These are phyloP conservation scores for Bos taurus DNA, from an alignment of 2,113 vertebrate genomes.

Conservation along the genomic window DNA sequence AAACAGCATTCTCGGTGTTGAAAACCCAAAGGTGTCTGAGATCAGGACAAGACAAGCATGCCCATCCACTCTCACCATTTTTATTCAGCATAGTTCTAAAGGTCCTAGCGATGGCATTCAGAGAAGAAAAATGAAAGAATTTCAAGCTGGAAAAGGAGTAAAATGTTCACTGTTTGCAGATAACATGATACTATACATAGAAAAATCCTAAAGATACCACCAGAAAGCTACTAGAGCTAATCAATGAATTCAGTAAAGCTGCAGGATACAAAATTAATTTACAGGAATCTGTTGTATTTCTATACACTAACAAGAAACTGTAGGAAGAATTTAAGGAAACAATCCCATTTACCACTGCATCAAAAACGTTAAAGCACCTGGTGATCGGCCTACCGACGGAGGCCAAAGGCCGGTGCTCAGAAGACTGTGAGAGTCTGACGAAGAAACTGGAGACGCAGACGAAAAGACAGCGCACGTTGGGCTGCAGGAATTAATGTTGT, in stretches of 20 bases:
- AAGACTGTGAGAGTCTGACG: neutral
- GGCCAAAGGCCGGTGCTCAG: neutral
- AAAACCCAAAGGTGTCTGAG: neutral
- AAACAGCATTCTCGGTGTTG: neutral
- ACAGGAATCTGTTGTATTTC: neutral
- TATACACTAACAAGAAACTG: too few relatives aligned
- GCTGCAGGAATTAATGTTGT: neutral
- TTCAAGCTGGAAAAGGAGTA: neutral
- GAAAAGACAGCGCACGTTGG: neutral
- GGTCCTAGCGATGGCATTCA: neutral
- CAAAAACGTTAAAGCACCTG: too few relatives aligned
- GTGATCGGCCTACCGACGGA: neutral
- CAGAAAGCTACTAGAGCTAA: neutral
- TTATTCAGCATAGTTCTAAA: neutral
- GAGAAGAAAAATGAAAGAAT: neutral
- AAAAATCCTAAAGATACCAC: neutral
- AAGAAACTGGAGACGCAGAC: neutral
- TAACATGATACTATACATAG: neutral
- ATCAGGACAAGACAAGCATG: neutral
- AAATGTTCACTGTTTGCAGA: neutral
- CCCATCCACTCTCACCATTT: neutral
- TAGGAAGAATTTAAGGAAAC: neutral
- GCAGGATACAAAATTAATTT: neutral
- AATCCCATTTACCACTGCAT: neutral
- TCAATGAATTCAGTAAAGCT: neutral